Evolutionary conservation across 2,113 vertebrate species (phyloP).

Genomic region (Zapus hudsonius): DNA sequence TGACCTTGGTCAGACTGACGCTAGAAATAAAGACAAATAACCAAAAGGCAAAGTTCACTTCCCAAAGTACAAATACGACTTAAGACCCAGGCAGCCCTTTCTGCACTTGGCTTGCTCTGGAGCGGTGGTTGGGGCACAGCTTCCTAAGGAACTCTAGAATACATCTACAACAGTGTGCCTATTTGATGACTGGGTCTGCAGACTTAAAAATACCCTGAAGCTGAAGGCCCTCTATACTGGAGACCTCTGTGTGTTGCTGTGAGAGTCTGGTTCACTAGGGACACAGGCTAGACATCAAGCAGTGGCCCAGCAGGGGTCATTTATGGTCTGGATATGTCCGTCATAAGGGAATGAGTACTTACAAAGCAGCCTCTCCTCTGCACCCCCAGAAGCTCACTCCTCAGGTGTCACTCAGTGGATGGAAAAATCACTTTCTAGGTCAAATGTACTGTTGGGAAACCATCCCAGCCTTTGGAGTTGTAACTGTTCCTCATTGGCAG

Average conservation of each 20-base stretch:
- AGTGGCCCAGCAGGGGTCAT: not conserved
- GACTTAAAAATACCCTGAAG: not conserved
- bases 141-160: not conserved
- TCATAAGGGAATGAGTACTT: not conserved
- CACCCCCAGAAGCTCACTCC: not conserved
- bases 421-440: not conserved
- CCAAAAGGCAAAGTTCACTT: not conserved
- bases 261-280: not conserved
- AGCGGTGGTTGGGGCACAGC: not conserved
- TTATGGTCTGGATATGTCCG: not conserved
- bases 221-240: not conserved
- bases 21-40: not conserved
- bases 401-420: not conserved
- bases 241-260: not conserved
- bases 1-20: not conserved
- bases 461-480: not conserved
- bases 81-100: fast-evolving
- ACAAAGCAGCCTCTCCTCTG: not conserved
- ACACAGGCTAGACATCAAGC: not conserved
- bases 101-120: fast-evolving
- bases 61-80: not conserved
- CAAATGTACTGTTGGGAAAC: not conserved
- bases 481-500: fast-evolving
- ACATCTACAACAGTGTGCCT: not conserved
- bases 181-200: not conserved